A percentile compares a stretch with the other conserved stretches of the same genome.
Conservation (phyloP, 2,113 vertebrate species). For the Dasyornis broadbenti region DNA sequence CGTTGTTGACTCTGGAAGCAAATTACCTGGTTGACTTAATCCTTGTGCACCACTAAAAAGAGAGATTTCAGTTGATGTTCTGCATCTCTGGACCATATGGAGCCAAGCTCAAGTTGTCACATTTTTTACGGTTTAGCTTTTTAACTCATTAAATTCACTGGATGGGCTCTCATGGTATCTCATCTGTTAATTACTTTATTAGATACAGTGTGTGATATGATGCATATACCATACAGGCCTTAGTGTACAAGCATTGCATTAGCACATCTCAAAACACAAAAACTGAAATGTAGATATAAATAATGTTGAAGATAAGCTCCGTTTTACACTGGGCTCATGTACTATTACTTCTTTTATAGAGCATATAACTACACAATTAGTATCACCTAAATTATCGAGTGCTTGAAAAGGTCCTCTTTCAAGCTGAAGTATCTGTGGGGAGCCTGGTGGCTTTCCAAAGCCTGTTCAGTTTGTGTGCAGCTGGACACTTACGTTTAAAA, state of each 20-base stretch:
- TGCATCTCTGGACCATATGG: neutral
- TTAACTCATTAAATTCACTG: neutral
- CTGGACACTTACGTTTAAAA: neutral
- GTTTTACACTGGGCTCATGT: neutral
- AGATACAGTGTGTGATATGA: neutral
- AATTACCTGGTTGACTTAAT: neutral
- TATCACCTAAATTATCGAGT: neutral
- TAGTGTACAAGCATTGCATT: neutral
- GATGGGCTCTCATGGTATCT: neutral
- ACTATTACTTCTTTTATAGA: neutral
- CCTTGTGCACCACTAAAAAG: neutral
- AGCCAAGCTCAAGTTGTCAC: neutral
- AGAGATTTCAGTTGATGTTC: neutral
- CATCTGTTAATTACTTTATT: neutral
- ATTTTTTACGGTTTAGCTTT: slow-evolving; percentile 5
- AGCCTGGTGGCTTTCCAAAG: neutral
- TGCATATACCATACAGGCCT: neutral
- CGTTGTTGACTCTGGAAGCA: neutral
- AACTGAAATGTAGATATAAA: neutral
- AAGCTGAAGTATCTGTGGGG: neutral
- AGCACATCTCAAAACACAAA: neutral
- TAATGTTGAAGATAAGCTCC: neutral
- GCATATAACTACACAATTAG: neutral
- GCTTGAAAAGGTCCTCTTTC: neutral
- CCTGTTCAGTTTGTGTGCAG: neutral